Evolutionary conservation across 2,888 invertebrate genomes (phyloP), one percentile per base, ranked within the genome.

Genomic region (Bembecia ichneumoniformis): DNA sequence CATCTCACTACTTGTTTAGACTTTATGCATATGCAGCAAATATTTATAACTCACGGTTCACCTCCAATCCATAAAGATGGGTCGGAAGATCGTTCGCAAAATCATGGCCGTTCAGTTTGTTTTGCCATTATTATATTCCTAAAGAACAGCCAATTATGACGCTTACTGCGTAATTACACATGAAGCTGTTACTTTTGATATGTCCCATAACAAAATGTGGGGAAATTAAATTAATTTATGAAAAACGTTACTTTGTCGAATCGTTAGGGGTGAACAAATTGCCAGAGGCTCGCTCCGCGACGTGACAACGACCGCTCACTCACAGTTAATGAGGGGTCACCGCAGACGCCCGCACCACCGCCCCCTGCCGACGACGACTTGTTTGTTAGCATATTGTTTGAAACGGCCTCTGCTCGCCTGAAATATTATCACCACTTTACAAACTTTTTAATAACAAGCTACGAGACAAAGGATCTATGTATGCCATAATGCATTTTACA

Each of bases 291-390:
- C 28, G 28, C 28, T 59, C 65, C 63, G 66, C 66, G 71, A 77
- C 76, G 79, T 77, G 81, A 76, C 76, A 69, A 71, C 74, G 72
- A 68, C 71, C 76, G 70, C 62, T 76, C 71, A 68, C 68, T 72
- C 73, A 68, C 65, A 63, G 70, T 69, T 76, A 78, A 78, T 78
- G 78, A 75, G 73, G 68, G 72, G 72, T 70, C 73, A 71, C 72
- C 70, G 64, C 71, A 65, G 66, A 59, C 63, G 62, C 60, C 56
- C 61, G 57, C 49, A 17, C 51, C 40, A 49, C 50, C 50, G 55
- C 28, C 28, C 28, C 28, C 28, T 28, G 28, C 28, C 28, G 28
- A 28, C 28, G 28, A 28, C 28, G 28, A 55, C 59, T 62, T 67
- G 65, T 68, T 64, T 64, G 61, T 64, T 58, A 63, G 60, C 65